These are phyloP conservation scores for Ecdyonurus torrentis DNA, from an alignment of 2,888 invertebrate species.

Conservation along the genomic window DNA sequence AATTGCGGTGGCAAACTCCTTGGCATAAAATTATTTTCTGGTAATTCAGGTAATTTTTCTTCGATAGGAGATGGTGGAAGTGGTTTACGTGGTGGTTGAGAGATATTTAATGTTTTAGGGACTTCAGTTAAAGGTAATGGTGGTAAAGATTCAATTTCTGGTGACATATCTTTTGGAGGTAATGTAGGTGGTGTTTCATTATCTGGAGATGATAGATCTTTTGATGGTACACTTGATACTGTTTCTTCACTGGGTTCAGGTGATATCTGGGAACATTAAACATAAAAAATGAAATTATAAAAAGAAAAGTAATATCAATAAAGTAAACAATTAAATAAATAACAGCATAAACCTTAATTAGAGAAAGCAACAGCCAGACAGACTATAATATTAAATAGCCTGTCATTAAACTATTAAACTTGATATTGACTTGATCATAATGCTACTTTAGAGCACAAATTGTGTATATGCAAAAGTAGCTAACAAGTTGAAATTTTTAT, in stretches of 20 bases:
- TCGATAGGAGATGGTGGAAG: not conserved
- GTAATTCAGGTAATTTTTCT: slow-evolving; percentile 1
- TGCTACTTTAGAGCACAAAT: too few species aligned
- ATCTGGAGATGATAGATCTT: not conserved
- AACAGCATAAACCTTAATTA: too few species aligned
- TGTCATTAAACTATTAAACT: too few species aligned
- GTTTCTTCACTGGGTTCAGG: not conserved
- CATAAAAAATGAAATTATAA: not conserved
- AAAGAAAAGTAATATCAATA: too few species aligned
- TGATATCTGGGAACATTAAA: not conserved
- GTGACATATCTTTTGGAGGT: slow-evolving; percentile 1
- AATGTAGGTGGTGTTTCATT: not conserved
- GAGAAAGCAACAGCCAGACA: too few species aligned
- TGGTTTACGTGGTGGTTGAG: not conserved
- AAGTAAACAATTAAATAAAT: too few species aligned
- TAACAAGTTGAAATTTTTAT: too few species aligned
- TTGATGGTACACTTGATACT: not conserved
- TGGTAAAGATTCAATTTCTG: not conserved
- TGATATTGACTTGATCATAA: too few species aligned
- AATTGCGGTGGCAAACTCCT: not conserved
- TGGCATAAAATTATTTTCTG: not conserved
- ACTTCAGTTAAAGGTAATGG: not conserved
- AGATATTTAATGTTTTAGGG: not conserved
- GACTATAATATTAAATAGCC: too few species aligned
- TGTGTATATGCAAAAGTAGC: too few species aligned